Evolutionary conservation across 1,140 invertebrate species (phyloP).

Genomic region (roundworm (Caenorhabditis elegans)): WBcel235 BX284603.4:2150001-2150500

Average conservation of each 20-base stretch:
- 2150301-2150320: constrained; percentile 47
- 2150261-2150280: neutral
- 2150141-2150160: constrained; percentile 24
- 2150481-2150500: too few relatives aligned
- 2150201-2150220: neutral
- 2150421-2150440: too few relatives aligned
- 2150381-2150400: neutral
- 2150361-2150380: too few relatives aligned
- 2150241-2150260: constrained; percentile 41
- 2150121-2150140: too few relatives aligned
- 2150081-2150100: too few relatives aligned
- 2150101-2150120: too few relatives aligned
- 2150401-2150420: neutral
- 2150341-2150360: constrained; percentile 32
- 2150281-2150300: constrained; percentile 42
- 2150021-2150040: too few relatives aligned
- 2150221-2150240: constrained; percentile 43
- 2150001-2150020: too few relatives aligned
- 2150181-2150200: neutral
- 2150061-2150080: too few relatives aligned
- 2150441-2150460: too few relatives aligned
- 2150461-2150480: too few relatives aligned
- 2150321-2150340: constrained; percentile 51
- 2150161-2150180: constrained; percentile 34
- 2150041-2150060: too few relatives aligned